Evolutionary conservation across 2,888 invertebrate genomes (phyloP).

Genomic region (Drosophila colorata): DNA sequence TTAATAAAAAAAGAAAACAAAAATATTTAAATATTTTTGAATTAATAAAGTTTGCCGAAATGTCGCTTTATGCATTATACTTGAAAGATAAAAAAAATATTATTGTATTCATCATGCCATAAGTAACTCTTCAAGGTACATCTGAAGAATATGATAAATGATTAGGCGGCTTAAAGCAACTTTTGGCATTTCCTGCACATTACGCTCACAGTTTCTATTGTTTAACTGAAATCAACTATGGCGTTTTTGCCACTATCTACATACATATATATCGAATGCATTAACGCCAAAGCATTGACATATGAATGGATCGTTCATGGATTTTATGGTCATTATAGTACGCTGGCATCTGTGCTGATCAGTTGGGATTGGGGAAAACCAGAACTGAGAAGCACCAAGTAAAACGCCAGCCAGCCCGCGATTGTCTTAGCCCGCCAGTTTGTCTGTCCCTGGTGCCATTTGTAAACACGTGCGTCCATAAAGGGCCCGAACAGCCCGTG

Average conservation of each 20-base stretch:
- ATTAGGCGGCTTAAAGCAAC: constrained; percentile 1
- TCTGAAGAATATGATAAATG: constrained; percentile 10
- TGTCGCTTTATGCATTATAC: no score
- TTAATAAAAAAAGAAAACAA: not conserved
- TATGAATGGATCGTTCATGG: constrained; percentile 35
- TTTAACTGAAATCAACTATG: constrained; percentile 19
- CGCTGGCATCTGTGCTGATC: not conserved
- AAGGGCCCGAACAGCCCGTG: constrained; percentile 37
- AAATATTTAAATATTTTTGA: not conserved
- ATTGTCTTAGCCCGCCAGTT: constrained; percentile 17
- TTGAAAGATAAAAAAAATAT: not conserved
- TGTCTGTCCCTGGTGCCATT: constrained; percentile 18
- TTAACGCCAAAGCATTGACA: constrained; percentile 34
- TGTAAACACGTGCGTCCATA: constrained; percentile 34
- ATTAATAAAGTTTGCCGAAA: not conserved
- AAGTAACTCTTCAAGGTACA: constrained; percentile 1
- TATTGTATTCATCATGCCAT: not conserved
- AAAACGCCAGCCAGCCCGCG: not conserved
- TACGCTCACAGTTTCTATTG: constrained; percentile 24
- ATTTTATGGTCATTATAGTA: constrained; percentile 38
- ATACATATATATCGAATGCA: no score
- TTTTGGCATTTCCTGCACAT: constrained; percentile 14
- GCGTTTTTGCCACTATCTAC: constrained; percentile 12
- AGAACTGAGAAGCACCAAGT: constrained; percentile 17
- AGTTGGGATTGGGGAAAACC: not conserved